Base-by-base conservation (phyloP, 2,113 vertebrate species). In the Pandion haliaetus region DNA sequence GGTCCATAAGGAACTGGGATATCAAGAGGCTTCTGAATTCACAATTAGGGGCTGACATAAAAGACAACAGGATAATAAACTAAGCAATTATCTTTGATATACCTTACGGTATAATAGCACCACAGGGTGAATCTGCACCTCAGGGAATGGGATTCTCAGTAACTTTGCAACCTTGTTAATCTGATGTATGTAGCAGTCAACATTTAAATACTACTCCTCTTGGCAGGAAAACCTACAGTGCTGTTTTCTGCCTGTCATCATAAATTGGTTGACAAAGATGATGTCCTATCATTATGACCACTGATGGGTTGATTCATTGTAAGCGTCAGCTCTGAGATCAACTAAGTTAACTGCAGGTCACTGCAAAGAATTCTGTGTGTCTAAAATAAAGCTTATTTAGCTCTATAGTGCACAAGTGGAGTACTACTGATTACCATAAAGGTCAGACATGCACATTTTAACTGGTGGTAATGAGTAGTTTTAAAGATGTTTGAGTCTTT, bases 401-500 rank as follows among this genome's bases (percentile, higher is more conserved):
- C 96, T 32, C 61, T 90, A 89, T 61, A 94, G 90, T 94, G 94
- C 96, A 96, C 91, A 97, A 97, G 96, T 88, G 62, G 95, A 97
- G 94, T 94, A 97, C 95, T 97, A 90, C 97, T 98, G 97, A 98
- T 98, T 98, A 98, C 82, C 98, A 98, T 98, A 98, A 98, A 98
- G 98, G 98, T 98, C 98, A 98, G 98, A 98, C 97, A 97, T 95
- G 97, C 98, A 98, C 97, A 93, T 98, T 98, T 98, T 98, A 98
- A 98, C 97, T 97, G 97, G 97, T 98, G 97, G 95, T 98, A 98
- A 98, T 98, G 97, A 98, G 96, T 98, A 98, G 97, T 98, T 98
- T 98, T 98, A 98, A 98, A 98, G 98, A 98, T 98, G 97, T 98
- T 98, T 98, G 96, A 98, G 97, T 97, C 98, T 98, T 98, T 98